Conservation (phyloP, 2,888 invertebrate species). For the Meiosimyza decipiens region DNA sequence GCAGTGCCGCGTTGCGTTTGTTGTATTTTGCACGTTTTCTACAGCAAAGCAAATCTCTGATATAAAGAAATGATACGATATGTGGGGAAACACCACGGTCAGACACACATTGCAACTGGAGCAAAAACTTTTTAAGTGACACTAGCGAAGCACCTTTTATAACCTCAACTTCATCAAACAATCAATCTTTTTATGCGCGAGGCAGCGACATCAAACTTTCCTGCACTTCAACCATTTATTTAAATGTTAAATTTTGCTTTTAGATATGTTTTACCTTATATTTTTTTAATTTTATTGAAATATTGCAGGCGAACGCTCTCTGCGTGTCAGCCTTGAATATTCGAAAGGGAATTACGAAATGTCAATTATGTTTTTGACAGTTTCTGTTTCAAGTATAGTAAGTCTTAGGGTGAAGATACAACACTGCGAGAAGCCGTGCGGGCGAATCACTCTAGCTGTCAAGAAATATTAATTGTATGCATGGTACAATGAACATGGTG, state of each 20-base stretch:
- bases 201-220: slow-evolving; percentile 7
- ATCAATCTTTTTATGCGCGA: not conserved
- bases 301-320: slow-evolving; percentile 61
- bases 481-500: too few relatives aligned
- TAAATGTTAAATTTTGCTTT: slow-evolving; percentile 2
- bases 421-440: too few relatives aligned
- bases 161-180: slow-evolving; percentile 50
- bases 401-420: too few relatives aligned
- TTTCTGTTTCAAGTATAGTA: too few relatives aligned
- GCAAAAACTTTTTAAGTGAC: not conserved
- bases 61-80: not conserved
- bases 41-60: slow-evolving; percentile 37
- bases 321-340: slow-evolving; percentile 65
- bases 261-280: slow-evolving; percentile 8
- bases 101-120: slow-evolving; percentile 2
- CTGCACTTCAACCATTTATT: slow-evolving; percentile 7
- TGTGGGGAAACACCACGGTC: not conserved
- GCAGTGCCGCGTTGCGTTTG: slow-evolving; percentile 9
- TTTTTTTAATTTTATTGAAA: slow-evolving; percentile 50
- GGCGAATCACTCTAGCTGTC: too few relatives aligned
- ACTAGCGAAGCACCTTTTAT: slow-evolving; percentile 49
- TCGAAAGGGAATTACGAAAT: slow-evolving; percentile 57
- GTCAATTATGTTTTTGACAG: too few relatives aligned
- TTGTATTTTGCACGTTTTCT: slow-evolving; percentile 21
- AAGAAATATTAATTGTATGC: too few relatives aligned